A percentile compares a stretch with the other conserved stretches of the same genome.
Evolutionary conservation across 2,797 vertebrate genomes (phyloP).

Genomic region (Alfaro cultratus): DNA sequence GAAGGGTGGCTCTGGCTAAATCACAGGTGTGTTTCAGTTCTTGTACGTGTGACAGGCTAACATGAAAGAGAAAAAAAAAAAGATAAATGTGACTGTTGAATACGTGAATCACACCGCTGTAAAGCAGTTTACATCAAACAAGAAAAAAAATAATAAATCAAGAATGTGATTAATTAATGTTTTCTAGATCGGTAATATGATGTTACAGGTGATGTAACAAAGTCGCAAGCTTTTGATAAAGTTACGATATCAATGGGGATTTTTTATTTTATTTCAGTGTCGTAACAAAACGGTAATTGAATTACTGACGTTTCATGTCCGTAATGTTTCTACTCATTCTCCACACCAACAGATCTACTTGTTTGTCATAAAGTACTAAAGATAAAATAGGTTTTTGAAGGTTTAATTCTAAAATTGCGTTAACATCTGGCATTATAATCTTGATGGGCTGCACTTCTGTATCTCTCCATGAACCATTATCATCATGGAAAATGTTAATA

Average conservation of each 20-base stretch:
- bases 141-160: background rate
- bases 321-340: background rate
- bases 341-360: background rate
- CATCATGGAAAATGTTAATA: slow-evolving; percentile 30
- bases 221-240: background rate
- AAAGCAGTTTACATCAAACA: background rate
- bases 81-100: background rate
- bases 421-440: slow-evolving; percentile 32
- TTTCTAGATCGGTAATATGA: background rate
- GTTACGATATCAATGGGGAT: background rate
- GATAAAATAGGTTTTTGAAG: background rate
- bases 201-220: background rate
- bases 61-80: slow-evolving; percentile 13
- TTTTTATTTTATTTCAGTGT: background rate
- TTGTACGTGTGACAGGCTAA: background rate
- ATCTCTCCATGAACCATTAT: slow-evolving; percentile 1
- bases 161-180: background rate
- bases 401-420: slow-evolving; percentile 8
- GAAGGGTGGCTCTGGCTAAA: slow-evolving; percentile 32
- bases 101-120: background rate
- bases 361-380: background rate
- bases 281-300: background rate
- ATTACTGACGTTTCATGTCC: background rate
- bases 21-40: slow-evolving; percentile 22
- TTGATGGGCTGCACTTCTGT: slow-evolving; percentile 11